These are phyloP conservation scores for Rachycentron canadum DNA, from an alignment of 2,797 vertebrate species.

Conservation along the genomic window DNA sequence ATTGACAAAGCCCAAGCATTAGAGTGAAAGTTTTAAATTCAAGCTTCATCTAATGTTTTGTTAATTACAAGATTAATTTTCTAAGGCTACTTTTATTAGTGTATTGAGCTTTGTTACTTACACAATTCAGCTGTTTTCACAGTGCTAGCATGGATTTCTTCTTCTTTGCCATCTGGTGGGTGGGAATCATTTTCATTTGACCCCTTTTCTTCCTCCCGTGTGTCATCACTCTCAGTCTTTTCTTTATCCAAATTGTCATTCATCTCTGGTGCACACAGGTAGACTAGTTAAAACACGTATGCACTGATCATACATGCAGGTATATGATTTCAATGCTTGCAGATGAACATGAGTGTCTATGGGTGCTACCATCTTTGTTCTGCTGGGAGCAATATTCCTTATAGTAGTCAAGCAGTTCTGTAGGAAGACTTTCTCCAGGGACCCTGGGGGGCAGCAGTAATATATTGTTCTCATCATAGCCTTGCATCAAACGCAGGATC, in stretches of 20 bases:
- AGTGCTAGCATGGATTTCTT: conserved; percentile 6
- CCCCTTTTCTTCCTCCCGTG: conserved; percentile 25
- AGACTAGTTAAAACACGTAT: conserved; percentile 19
- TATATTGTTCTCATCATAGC: conserved; percentile 83
- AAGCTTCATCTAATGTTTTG: not conserved
- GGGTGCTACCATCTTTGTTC: conserved; percentile 57
- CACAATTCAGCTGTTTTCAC: conserved; percentile 35
- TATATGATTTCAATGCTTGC: not conserved
- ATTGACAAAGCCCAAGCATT: conserved; percentile 2
- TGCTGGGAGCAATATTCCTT: conserved; percentile 74
- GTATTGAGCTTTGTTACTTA: conserved; percentile 25
- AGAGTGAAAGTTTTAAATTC: not conserved
- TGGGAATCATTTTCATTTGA: conserved; percentile 9
- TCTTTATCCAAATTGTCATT: conserved; percentile 24
- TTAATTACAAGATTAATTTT: not conserved
- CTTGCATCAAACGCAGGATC: conserved; percentile 87
- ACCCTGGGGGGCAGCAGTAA: conserved; percentile 88
- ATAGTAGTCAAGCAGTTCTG: conserved; percentile 87
- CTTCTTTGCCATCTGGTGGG: conserved; percentile 26
- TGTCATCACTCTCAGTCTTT: conserved; percentile 17
- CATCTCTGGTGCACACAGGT: conserved; percentile 44
- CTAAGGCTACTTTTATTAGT: not conserved
- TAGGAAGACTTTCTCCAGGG: conserved; percentile 87
- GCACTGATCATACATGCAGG: not conserved
- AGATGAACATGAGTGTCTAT: not conserved